phyloP scores from a whole-genome alignment of 2,888 invertebrate genomes.

The Helicoverpa assulta region DNA sequence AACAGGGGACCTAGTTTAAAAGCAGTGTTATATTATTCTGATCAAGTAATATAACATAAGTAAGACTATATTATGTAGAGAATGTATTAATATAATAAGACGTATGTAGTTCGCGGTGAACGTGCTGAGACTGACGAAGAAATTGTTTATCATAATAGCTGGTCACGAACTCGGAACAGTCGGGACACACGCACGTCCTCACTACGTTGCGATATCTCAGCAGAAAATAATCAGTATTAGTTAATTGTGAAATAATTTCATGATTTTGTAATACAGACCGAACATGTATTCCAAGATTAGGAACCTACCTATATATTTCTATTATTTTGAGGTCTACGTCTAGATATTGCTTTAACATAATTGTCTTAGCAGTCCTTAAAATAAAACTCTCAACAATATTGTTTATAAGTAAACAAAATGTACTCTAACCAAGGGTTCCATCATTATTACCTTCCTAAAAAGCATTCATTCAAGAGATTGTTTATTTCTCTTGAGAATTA shows the following conservation, averaged over 20 bases:
- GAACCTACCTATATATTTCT: too few species aligned
- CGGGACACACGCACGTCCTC: conserved; percentile 44
- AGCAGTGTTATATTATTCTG: conserved; percentile 1
- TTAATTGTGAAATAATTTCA: background rate
- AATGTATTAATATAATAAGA: conserved; percentile 69
- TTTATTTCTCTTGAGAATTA: conserved; percentile 42
- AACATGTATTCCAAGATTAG: background rate
- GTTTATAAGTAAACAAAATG: background rate
- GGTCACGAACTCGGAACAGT: conserved; percentile 76
- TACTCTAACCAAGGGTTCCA: background rate
- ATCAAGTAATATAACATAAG: conserved; percentile 36
- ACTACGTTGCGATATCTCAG: conserved; percentile 33
- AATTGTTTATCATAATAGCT: conserved; percentile 71
- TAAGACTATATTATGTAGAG: conserved; percentile 57
- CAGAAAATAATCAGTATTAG: conserved; percentile 14
- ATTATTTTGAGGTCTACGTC: too few species aligned
- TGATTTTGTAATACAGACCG: background rate
- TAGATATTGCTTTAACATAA: too few species aligned
- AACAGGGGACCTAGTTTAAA: conserved; percentile 16
- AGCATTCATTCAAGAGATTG: conserved; percentile 11
- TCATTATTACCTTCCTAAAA: conserved; percentile 13
- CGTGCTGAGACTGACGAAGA: conserved; percentile 77
- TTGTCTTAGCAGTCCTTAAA: too few species aligned
- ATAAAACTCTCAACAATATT: background rate
- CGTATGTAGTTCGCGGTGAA: conserved; percentile 70